Evolutionary conservation across 1,140 invertebrate genomes (phyloP).

Genomic region (Hycleus cichorii): DNA sequence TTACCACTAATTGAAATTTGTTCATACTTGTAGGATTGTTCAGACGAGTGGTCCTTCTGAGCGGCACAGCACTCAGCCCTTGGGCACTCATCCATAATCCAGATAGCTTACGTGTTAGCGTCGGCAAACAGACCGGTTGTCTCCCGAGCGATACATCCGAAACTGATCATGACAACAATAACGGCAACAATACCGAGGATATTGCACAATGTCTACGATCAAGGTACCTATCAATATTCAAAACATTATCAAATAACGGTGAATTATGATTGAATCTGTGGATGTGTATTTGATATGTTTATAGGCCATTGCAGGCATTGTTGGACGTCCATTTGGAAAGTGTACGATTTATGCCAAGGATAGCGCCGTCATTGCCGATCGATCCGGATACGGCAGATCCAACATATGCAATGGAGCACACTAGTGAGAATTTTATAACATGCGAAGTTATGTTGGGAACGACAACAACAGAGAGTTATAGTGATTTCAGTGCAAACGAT

Average conservation of each 20-base stretch:
- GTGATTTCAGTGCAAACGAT: constrained; percentile 67
- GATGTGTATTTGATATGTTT: constrained; percentile 13
- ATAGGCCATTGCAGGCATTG: constrained; percentile 53
- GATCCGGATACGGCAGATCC: constrained; percentile 53
- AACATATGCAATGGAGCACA: constrained; percentile 55
- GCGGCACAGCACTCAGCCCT: constrained; percentile 78
- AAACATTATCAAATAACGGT: neutral
- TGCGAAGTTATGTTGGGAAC: constrained; percentile 62
- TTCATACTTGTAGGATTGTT: constrained; percentile 57
- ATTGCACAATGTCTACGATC: constrained; percentile 46
- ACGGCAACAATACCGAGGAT: constrained; percentile 37
- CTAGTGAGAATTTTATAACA: constrained; percentile 60
- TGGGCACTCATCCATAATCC: constrained; percentile 74
- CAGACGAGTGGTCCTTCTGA: constrained; percentile 75
- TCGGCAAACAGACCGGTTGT: constrained; percentile 66
- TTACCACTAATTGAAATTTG: too few species aligned
- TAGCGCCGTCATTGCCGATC: constrained; percentile 59
- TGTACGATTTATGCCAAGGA: constrained; percentile 49
- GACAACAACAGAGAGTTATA: constrained; percentile 66
- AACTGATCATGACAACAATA: neutral
- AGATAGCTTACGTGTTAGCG: constrained; percentile 57
- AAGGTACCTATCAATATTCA: constrained; percentile 27
- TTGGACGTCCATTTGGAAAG: constrained; percentile 57
- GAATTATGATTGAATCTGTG: neutral
- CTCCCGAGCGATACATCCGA: constrained; percentile 34